These are phyloP conservation scores for Poecilia wingei DNA, from an alignment of 2,797 vertebrate genomes.

Conservation along the genomic window DNA sequence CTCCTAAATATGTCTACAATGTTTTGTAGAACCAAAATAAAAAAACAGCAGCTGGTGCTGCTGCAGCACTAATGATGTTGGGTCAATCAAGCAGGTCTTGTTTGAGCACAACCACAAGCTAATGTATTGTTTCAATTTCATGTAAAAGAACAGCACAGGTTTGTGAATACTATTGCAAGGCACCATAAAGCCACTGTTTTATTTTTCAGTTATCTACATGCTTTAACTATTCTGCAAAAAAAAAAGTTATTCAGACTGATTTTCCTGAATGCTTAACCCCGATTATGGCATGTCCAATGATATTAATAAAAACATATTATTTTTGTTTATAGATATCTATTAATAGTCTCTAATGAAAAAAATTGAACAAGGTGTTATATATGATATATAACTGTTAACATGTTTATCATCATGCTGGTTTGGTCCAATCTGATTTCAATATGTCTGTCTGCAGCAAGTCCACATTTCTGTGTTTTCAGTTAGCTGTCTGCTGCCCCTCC, in stretches of 20 bases:
- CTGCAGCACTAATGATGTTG: neutral
- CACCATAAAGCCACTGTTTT: neutral
- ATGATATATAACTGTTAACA: neutral
- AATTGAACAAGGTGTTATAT: neutral
- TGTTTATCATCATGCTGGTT: neutral
- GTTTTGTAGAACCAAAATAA: constrained; percentile 43
- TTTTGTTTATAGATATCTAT: neutral
- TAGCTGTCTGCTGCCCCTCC: constrained; percentile 12
- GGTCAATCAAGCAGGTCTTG: neutral
- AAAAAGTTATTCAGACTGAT: neutral
- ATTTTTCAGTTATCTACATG: neutral
- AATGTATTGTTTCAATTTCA: neutral
- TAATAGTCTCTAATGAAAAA: neutral
- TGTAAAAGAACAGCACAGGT: neutral
- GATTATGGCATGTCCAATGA: neutral
- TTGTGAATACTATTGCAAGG: neutral
- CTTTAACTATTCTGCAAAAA: neutral
- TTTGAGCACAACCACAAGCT: neutral
- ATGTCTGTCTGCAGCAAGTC: constrained; percentile 19
- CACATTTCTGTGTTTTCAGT: constrained; percentile 53
- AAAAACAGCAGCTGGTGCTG: constrained; percentile 51
- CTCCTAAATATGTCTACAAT: constrained; percentile 35
- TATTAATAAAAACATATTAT: neutral
- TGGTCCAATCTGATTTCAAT: neutral
- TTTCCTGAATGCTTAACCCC: neutral